These are phyloP conservation scores for Zosterops hypoxanthus DNA, from an alignment of 2,113 vertebrate species.

Conservation along the genomic window DNA sequence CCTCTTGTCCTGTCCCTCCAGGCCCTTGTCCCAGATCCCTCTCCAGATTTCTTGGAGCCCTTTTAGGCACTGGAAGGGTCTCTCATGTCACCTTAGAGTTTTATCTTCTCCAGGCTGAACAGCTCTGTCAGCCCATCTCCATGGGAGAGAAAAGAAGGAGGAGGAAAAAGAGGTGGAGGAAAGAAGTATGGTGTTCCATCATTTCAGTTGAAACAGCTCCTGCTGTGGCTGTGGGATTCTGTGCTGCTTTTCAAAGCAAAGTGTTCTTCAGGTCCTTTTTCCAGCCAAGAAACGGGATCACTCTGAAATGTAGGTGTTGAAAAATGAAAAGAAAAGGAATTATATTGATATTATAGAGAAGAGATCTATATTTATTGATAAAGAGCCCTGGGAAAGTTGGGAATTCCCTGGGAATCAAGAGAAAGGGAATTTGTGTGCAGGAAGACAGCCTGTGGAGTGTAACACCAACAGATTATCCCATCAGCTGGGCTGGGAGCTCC, in stretches of 20 bases:
- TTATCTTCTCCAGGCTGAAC: neutral
- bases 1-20: neutral
- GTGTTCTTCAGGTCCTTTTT: neutral
- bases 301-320: neutral
- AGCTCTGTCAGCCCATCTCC: neutral
- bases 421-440: neutral
- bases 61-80: neutral
- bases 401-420: neutral
- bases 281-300: neutral
- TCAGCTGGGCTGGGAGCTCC: neutral
- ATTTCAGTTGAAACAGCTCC: neutral
- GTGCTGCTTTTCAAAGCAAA: neutral
- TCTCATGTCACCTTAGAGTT: neutral
- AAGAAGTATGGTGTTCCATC: neutral
- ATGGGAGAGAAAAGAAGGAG: neutral
- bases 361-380: neutral
- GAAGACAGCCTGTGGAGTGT: neutral
- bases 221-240: neutral
- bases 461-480: neutral
- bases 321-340: neutral
- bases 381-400: neutral
- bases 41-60: neutral
- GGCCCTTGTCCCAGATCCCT: rapidly evolving
- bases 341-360: neutral
- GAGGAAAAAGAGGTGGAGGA: neutral